Conservation (phyloP, 2,888 invertebrate species). For the Xylota sylvarum region DNA sequence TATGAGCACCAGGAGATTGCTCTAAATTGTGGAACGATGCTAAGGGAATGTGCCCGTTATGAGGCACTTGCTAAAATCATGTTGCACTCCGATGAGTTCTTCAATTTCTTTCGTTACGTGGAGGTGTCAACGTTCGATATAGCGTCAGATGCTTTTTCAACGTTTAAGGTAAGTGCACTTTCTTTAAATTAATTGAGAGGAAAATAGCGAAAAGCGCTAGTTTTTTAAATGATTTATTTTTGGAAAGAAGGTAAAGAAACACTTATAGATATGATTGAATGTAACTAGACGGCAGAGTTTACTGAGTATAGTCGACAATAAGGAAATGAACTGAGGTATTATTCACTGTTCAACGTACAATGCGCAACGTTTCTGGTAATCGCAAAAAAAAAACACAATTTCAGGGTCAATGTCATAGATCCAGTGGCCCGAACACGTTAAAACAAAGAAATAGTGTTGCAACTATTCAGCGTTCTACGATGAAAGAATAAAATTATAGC, state of each 20-base stretch:
- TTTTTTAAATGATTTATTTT: too few relatives aligned
- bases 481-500: too few relatives aligned
- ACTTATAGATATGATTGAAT: too few relatives aligned
- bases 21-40: conserved; percentile 99
- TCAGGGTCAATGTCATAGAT: too few relatives aligned
- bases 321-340: too few relatives aligned
- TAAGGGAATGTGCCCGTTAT: conserved; percentile 98
- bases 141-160: conserved; percentile 99
- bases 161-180: conserved; percentile 94
- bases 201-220: background rate
- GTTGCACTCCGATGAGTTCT: conserved; percentile 99
- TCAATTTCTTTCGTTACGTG: conserved; percentile 99
- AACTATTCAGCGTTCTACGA: too few relatives aligned
- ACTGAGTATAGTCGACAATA: conserved; percentile 1
- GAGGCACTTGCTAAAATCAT: conserved; percentile 99
- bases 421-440: too few relatives aligned
- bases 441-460: too few relatives aligned
- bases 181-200: background rate
- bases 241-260: background rate
- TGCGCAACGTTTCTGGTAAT: too few relatives aligned
- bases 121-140: conserved; percentile 99
- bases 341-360: too few relatives aligned
- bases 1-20: conserved; percentile 99
- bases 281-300: conserved; percentile 3
- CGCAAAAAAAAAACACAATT: too few relatives aligned